phyloP scores from a whole-genome alignment of 1,140 invertebrate genomes.

The Drosophila gunungcola region DNA sequence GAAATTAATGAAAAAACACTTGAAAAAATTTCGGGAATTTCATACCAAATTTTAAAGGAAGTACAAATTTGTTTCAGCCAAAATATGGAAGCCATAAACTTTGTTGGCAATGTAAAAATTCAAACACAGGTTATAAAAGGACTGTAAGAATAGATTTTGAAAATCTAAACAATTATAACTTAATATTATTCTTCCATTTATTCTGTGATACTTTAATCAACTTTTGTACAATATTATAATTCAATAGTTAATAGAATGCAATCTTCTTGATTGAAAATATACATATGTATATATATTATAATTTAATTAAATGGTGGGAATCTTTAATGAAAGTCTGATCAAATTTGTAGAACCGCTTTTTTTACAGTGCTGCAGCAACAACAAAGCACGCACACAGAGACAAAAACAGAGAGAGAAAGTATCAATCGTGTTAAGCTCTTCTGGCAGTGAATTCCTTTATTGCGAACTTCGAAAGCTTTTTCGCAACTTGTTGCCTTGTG shows the following conservation, averaged over 20 bases:
- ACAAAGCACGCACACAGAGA: background rate
- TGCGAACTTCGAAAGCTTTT: constrained; percentile 77
- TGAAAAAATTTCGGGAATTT: background rate
- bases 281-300: no score
- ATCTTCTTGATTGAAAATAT: no score
- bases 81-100: no score
- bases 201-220: no score
- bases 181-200: no score
- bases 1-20: constrained; percentile 38
- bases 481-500: constrained; percentile 79
- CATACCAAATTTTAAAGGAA: background rate
- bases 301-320: background rate
- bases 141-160: no score
- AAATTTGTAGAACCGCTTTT: no score
- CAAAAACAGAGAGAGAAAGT: constrained; percentile 5
- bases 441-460: constrained; percentile 71
- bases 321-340: background rate
- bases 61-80: background rate
- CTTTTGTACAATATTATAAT: no score
- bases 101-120: no score
- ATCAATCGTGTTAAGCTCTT: constrained; percentile 34
- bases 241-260: no score
- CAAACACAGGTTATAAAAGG: no score
- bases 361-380: background rate
- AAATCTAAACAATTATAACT: no score